These are phyloP conservation scores for Coremacera marginata DNA, from an alignment of 2,888 invertebrate genomes.

Conservation along the genomic window DNA sequence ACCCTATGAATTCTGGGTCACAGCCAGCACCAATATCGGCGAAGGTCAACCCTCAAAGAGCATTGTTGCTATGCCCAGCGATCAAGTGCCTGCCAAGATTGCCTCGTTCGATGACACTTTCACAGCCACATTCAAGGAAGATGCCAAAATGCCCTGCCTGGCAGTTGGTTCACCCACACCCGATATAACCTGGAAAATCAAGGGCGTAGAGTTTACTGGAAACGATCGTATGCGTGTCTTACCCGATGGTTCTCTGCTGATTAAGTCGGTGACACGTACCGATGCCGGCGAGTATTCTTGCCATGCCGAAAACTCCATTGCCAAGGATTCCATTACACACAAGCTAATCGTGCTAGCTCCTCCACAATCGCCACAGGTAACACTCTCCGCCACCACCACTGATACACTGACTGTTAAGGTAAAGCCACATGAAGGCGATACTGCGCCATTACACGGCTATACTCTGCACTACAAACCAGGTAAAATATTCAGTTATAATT, in stretches of 20 bases:
- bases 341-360: conserved; percentile 85
- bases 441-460: conserved; percentile 91
- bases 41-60: conserved; percentile 93
- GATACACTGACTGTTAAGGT: conserved; percentile 81
- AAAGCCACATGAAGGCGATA: conserved; percentile 81
- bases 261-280: conserved; percentile 87
- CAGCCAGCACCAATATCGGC: conserved; percentile 93
- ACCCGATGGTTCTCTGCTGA: conserved; percentile 91
- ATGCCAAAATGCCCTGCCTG: conserved; percentile 90
- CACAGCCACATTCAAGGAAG: conserved; percentile 91
- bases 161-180: conserved; percentile 94
- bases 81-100: conserved; percentile 88
- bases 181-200: conserved; percentile 89
- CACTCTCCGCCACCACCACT: conserved; percentile 80
- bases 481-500: conserved; percentile 37
- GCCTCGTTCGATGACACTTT: conserved; percentile 96
- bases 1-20: conserved; percentile 94
- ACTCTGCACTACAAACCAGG: conserved; percentile 90
- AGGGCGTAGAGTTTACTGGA: conserved; percentile 82
- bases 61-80: conserved; percentile 85
- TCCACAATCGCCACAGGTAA: conserved; percentile 82
- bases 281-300: conserved; percentile 97
- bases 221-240: conserved; percentile 87
- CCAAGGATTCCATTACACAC: conserved; percentile 92
- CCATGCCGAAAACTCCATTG: conserved; percentile 91